These are phyloP conservation scores for Bolinopsis microptera DNA, from an alignment of 37 sponge, comb jelly and placozoan genomes.

Conservation along the genomic window DNA sequence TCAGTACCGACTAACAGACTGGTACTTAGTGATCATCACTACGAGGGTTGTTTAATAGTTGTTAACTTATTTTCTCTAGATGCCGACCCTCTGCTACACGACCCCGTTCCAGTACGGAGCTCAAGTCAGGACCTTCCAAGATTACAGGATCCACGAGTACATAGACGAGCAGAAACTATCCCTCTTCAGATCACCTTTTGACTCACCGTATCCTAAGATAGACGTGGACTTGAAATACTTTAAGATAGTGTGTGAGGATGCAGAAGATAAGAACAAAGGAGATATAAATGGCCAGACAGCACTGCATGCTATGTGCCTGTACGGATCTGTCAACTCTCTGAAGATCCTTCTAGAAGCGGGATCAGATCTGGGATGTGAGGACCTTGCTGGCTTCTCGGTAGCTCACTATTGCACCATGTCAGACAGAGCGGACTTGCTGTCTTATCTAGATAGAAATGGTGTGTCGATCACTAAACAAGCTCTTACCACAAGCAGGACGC, in stretches of 20 bases:
- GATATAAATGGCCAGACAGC: conserved; percentile 50
- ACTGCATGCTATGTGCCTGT: conserved; percentile 36
- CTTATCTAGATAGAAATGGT: background rate
- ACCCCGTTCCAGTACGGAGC: conserved; percentile 56
- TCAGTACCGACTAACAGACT: no score
- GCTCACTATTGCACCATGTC: conserved; percentile 41
- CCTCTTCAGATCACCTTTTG: background rate
- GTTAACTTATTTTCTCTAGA: background rate
- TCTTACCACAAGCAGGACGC: background rate
- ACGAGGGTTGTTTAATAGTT: no score
- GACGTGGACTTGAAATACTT: conserved; percentile 49
- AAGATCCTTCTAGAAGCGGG: conserved; percentile 25
- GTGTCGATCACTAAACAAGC: conserved; percentile 28
- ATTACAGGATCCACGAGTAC: conserved; percentile 28
- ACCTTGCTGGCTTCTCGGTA: background rate
- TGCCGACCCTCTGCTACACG: background rate
- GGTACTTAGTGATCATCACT: no score
- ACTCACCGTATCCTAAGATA: conserved; percentile 36
- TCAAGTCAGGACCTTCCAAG: background rate
- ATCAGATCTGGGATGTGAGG: conserved; percentile 20
- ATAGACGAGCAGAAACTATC: conserved; percentile 48
- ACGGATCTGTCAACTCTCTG: conserved; percentile 6
- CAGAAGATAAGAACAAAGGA: background rate
- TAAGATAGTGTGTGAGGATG: conserved; percentile 23
- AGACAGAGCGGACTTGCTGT: background rate